Evolutionary conservation across 2,113 vertebrate species (phyloP).

Genomic region (Catharus fuscescens): DNA sequence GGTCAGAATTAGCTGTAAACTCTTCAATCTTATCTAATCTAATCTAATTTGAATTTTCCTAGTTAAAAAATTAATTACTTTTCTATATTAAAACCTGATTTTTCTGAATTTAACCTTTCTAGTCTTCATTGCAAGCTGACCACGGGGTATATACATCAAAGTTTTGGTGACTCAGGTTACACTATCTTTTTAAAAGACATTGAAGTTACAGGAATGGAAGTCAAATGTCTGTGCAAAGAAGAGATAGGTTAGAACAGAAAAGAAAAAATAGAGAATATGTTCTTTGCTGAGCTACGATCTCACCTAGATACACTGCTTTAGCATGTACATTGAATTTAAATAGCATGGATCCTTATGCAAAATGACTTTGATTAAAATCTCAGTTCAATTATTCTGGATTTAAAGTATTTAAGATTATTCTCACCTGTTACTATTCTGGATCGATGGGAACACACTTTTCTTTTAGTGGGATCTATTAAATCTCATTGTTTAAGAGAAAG

Average conservation of each 20-base stretch:
- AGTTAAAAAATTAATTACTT: background rate
- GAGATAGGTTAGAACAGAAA: background rate
- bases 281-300: background rate
- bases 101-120: background rate
- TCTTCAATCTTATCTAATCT: background rate
- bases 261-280: background rate
- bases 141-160: background rate
- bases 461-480: background rate
- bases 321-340: background rate
- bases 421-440: background rate
- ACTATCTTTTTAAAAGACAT: background rate
- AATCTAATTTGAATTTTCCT: background rate
- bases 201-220: background rate
- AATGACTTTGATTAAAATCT: background rate
- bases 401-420: background rate
- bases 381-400: background rate
- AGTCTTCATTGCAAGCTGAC: background rate
- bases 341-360: background rate
- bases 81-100: background rate
- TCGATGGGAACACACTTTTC: background rate
- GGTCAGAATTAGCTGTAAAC: background rate
- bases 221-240: background rate
- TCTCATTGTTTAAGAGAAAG: background rate
- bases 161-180: background rate
- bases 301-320: background rate